Evolutionary conservation across 2,797 vertebrate genomes (phyloP).

Genomic region (Danio aesculapii): DNA sequence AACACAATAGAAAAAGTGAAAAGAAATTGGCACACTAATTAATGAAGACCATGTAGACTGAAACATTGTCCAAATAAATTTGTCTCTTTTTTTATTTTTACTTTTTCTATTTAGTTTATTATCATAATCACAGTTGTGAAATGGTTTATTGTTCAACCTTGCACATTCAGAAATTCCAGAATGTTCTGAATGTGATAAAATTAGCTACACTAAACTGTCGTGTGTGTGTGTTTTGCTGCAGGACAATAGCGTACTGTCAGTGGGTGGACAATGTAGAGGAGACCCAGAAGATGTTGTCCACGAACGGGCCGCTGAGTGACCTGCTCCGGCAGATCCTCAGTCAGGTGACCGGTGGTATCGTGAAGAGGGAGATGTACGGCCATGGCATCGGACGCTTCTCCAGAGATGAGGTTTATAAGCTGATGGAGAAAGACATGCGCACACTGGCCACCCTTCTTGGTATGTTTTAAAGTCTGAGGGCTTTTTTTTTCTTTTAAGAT

Average conservation of each 20-base stretch:
- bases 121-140: too few relatives aligned
- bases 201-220: too few relatives aligned
- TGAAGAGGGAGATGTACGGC: constrained; percentile 97
- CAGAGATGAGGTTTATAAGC: constrained; percentile 90
- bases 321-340: constrained; percentile 96
- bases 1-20: too few relatives aligned
- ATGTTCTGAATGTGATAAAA: too few relatives aligned
- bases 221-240: constrained; percentile 62
- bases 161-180: too few relatives aligned
- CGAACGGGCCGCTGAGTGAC: constrained; percentile 93
- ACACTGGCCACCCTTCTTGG: constrained; percentile 91
- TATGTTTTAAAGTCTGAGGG: constrained; percentile 60
- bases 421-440: constrained; percentile 99
- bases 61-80: too few relatives aligned
- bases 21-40: too few relatives aligned
- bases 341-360: constrained; percentile 93
- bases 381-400: constrained; percentile 98
- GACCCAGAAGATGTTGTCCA: constrained; percentile 94
- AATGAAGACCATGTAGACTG: too few relatives aligned
- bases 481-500: not conserved
- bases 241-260: constrained; percentile 97
- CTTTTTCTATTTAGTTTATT: too few relatives aligned
- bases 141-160: too few relatives aligned
- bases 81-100: too few relatives aligned
- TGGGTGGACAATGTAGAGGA: constrained; percentile 98